phyloP scores from a whole-genome alignment of 2,888 invertebrate genomes.

The Plutella xylostella region DNA sequence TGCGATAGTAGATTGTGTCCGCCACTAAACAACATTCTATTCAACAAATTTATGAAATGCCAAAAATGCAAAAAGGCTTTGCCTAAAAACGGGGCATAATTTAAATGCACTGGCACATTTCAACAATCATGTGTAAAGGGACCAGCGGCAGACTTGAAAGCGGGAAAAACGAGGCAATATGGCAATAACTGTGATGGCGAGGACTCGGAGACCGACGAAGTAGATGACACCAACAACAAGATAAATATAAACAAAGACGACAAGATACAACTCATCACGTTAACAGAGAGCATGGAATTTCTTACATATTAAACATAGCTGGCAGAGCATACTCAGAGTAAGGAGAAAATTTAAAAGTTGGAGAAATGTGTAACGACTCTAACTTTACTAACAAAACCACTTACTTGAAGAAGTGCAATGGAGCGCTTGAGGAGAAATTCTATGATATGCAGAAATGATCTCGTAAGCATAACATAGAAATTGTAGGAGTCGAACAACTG shows the following conservation, averaged over 20 bases:
- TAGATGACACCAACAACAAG: too few species aligned
- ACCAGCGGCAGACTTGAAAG: conserved; percentile 10
- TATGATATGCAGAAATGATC: conserved; percentile 8
- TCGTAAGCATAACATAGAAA: conserved; percentile 10
- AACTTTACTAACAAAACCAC: neutral
- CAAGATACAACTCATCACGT: conserved; percentile 12
- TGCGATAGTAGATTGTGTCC: too few species aligned
- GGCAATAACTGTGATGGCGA: conserved; percentile 17
- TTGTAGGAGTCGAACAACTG: conserved; percentile 11
- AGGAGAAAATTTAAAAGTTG: neutral
- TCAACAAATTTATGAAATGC: conserved; percentile 11
- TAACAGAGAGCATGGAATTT: neutral
- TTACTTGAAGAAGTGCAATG: neutral
- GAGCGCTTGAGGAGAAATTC: neutral
- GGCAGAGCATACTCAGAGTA: neutral
- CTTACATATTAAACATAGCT: neutral
- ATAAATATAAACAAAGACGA: conserved; percentile 13
- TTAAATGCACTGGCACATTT: conserved; percentile 12
- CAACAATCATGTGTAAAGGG: conserved; percentile 15
- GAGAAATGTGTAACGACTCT: neutral
- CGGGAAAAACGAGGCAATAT: conserved; percentile 5
- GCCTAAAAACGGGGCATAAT: conserved; percentile 13
- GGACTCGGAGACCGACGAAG: conserved; percentile 5
- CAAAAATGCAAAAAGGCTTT: conserved; percentile 9
- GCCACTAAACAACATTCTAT: too few species aligned